phyloP scores from a whole-genome alignment of 2,797 vertebrate species.

The Gephyroberyx darwinii region DNA sequence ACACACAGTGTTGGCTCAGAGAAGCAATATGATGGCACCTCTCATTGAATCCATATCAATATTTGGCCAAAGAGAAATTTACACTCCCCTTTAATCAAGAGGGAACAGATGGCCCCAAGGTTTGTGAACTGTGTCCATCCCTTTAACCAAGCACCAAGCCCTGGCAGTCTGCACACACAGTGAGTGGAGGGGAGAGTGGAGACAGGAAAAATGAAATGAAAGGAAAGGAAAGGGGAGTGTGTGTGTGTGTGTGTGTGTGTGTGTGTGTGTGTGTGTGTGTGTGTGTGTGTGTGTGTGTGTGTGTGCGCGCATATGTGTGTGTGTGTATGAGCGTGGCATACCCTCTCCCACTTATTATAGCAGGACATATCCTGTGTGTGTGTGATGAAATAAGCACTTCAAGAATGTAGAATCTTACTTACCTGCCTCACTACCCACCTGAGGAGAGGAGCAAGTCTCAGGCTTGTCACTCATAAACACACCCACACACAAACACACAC shows the following conservation, averaged over 20 bases:
- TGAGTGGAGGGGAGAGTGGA: constrained; percentile 27
- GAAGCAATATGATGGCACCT: constrained; percentile 61
- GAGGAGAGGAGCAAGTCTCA: no score
- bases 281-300: constrained; percentile 3
- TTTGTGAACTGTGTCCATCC: constrained; percentile 71
- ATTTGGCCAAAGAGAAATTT: constrained; percentile 72
- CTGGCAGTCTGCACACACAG: constrained; percentile 27
- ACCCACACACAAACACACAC: no score
- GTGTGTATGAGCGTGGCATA: constrained; percentile 35
- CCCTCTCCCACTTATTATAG: constrained; percentile 72
- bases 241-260: neutral
- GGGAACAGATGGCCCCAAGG: constrained; percentile 71
- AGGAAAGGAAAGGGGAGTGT: neutral
- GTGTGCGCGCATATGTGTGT: constrained; percentile 54
- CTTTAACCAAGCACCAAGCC: constrained; percentile 63
- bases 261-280: neutral
- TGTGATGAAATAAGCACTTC: no score
- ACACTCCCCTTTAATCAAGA: constrained; percentile 74
- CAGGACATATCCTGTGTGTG: constrained; percentile 36
- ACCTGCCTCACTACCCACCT: no score
- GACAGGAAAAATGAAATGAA: neutral
- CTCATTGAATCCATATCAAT: constrained; percentile 71
- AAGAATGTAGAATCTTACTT: no score
- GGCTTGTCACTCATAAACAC: no score
- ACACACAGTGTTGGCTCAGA: constrained; percentile 55